phyloP scores from a whole-genome alignment of 2,888 invertebrate species.

The Gerris lacustris region DNA sequence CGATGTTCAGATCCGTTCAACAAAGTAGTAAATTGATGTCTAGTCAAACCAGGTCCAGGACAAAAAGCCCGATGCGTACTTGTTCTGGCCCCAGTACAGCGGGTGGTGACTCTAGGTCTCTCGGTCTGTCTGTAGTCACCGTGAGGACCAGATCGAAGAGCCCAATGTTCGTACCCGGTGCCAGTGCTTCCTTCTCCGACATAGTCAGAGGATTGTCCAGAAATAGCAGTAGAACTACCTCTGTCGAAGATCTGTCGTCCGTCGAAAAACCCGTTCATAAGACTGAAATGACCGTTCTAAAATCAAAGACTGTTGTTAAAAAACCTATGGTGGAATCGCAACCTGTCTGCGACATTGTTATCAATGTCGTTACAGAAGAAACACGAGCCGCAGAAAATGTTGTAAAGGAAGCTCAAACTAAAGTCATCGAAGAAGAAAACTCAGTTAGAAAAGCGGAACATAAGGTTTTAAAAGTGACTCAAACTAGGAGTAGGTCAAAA shows the following conservation, averaged over 20 bases:
- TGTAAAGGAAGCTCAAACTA: not conserved
- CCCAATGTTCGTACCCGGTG: slow-evolving; percentile 59
- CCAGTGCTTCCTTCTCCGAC: slow-evolving; percentile 63
- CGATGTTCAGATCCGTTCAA: not conserved
- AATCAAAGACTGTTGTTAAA: not conserved
- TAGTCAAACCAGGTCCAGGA: not conserved
- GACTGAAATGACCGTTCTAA: not conserved
- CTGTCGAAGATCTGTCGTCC: not conserved
- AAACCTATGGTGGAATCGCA: not conserved
- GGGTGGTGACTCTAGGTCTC: not conserved
- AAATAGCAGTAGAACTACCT: not conserved
- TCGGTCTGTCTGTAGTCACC: not conserved
- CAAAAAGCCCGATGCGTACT: not conserved
- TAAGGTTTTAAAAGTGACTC: not conserved
- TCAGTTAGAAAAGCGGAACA: not conserved
- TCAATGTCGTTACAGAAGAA: not conserved
- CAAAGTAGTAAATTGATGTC: not conserved
- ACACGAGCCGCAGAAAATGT: not conserved
- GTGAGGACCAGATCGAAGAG: slow-evolving; percentile 38
- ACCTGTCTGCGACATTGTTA: not conserved
- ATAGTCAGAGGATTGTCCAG: slow-evolving; percentile 51
- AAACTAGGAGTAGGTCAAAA: not conserved
- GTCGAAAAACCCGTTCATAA: not conserved
- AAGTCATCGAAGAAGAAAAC: not conserved
- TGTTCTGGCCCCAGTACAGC: no score